Percentiles rank a stretch among this genome's conserved stretches.
Conservation (phyloP, 2,113 vertebrate genomes). For the Pachycephala philippinensis region DNA sequence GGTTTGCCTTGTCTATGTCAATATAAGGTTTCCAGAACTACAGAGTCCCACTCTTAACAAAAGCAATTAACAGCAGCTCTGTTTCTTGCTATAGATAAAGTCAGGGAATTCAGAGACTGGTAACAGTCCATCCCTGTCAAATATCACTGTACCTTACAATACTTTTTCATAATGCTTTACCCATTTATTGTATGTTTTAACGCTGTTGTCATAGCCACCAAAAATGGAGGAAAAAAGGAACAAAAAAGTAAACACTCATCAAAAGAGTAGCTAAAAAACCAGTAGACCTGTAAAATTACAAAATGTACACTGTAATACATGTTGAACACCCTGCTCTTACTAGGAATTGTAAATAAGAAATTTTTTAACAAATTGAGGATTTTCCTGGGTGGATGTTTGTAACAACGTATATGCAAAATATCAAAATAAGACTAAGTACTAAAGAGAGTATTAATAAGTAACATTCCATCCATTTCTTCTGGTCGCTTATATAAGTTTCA, state of each 20-base stretch:
- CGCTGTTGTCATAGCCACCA: neutral
- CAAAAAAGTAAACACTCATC: neutral
- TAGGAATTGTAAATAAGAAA: neutral
- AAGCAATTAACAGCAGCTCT: neutral
- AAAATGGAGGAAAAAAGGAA: neutral
- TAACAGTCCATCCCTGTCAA: neutral
- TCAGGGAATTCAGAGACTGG: neutral
- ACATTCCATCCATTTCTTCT: neutral
- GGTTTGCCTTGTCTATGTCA: neutral
- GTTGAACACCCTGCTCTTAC: neutral
- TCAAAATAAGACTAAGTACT: slow-evolving; percentile 1
- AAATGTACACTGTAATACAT: neutral
- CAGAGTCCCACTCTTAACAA: neutral
- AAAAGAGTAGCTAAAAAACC: neutral
- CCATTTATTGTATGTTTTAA: neutral
- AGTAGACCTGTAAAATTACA: neutral
- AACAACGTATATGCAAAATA: neutral
- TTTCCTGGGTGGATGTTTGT: slow-evolving; percentile 8
- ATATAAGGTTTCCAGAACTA: neutral
- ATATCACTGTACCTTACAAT: neutral
- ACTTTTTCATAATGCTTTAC: neutral
- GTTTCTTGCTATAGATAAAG: neutral
- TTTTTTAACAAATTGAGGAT: neutral
- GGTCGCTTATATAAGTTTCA: neutral
- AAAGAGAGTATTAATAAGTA: neutral